Conservation (phyloP, 92 coral and sea anemone genomes). For the Pocillopora meandrina region DNA sequence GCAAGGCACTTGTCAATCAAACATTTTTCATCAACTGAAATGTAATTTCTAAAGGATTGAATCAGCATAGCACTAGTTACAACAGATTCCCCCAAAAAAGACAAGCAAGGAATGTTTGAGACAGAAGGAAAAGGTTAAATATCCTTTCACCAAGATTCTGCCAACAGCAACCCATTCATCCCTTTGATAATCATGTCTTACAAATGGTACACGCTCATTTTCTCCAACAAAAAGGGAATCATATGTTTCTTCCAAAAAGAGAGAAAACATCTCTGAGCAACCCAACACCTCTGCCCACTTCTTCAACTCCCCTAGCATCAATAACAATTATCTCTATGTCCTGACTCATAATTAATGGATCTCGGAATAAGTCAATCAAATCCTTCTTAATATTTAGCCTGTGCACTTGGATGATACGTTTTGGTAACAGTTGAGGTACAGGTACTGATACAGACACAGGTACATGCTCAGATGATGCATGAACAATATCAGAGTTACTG, state of each 20-base stretch:
- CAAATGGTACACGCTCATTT: conserved; percentile 44
- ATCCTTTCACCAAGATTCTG: conserved; percentile 57
- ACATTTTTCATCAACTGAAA: no score
- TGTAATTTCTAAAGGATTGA: no score
- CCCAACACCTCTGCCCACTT: conserved; percentile 54
- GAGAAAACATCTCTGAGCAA: conserved; percentile 52
- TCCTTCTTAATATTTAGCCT: conserved; percentile 41
- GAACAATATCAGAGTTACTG: conserved; percentile 5
- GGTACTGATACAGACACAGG: background rate
- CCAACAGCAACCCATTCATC: conserved; percentile 53
- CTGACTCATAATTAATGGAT: conserved; percentile 38
- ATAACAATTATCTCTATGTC: conserved; percentile 48
- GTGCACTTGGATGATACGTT: conserved; percentile 33
- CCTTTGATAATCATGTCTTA: conserved; percentile 53
- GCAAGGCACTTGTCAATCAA: no score
- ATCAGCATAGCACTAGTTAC: no score
- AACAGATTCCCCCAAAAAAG: no score
- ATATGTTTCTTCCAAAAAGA: conserved; percentile 45
- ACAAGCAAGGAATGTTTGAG: no score
- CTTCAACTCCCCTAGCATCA: conserved; percentile 52
- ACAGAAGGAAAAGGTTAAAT: conserved; percentile 16
- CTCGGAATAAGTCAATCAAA: conserved; percentile 40
- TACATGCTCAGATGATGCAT: background rate
- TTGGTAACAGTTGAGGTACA: background rate
- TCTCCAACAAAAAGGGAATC: conserved; percentile 38